These are phyloP conservation scores for Taenioides sp. DNA, from an alignment of 2,797 vertebrate genomes.

Conservation along the genomic window DNA sequence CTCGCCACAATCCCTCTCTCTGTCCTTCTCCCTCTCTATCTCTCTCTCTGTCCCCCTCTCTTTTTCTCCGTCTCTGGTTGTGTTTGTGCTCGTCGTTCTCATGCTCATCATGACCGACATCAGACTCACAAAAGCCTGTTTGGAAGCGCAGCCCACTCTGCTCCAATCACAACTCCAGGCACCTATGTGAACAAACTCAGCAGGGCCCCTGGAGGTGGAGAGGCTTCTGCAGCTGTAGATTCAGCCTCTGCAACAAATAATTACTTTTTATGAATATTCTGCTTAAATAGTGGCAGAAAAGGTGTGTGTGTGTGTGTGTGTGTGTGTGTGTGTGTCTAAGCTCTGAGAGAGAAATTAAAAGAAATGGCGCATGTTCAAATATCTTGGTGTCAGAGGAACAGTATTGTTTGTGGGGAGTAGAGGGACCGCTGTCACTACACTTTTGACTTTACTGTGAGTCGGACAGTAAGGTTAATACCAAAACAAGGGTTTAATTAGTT, in stretches of 20 bases:
- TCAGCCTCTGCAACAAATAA: not conserved
- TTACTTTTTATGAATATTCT: not conserved
- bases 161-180: conserved; percentile 11
- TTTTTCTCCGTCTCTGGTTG: not conserved
- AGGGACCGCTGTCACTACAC: no score
- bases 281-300: not conserved
- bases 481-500: no score
- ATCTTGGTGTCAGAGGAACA: no score
- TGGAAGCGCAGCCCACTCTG: conserved; percentile 15
- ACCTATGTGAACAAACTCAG: not conserved
- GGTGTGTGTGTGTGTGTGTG: no score
- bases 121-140: conserved; percentile 21
- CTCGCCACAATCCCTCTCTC: conserved; percentile 35
- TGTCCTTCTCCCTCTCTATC: no score
- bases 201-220: not conserved
- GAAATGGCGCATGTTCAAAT: no score
- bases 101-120: conserved; percentile 48
- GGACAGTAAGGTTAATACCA: no score
- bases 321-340: no score
- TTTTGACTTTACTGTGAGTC: no score
- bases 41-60: not conserved
- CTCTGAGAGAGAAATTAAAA: no score
- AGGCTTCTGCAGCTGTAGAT: not conserved
- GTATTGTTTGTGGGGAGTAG: no score
- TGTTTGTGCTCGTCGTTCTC: conserved; percentile 33